phyloP scores from a whole-genome alignment of 37 sponge, comb jelly and placozoan species.

The Amphimedon queenslandica region DNA sequence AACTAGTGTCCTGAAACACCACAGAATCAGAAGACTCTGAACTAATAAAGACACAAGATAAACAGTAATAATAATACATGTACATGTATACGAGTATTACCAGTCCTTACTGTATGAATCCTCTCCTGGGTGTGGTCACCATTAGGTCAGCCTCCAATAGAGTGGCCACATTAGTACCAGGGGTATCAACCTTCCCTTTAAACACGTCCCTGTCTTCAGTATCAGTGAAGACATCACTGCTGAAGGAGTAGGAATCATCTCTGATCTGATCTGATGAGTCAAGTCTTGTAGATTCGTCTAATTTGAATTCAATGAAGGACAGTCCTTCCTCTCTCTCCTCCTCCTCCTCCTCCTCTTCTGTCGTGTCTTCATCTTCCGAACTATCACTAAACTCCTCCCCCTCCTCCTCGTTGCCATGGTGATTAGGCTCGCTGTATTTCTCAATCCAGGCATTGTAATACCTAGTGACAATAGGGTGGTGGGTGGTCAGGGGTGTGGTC shows the following conservation, averaged over 20 bases:
- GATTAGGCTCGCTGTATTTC: conserved; percentile 14
- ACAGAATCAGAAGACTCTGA: conserved; percentile 50
- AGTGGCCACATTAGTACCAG: neutral
- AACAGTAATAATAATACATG: neutral
- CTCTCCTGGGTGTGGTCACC: conserved; percentile 3
- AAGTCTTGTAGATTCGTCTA: conserved; percentile 29
- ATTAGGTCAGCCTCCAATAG: conserved; percentile 9
- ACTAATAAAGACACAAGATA: conserved; percentile 3
- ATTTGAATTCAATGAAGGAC: conserved; percentile 20
- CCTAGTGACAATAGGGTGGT: conserved; percentile 14
- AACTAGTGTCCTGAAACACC: conserved; percentile 32
- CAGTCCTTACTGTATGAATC: conserved; percentile 21
- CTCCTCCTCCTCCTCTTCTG: conserved; percentile 5
- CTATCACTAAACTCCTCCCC: neutral
- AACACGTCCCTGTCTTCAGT: no score
- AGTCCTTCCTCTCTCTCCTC: conserved; percentile 11
- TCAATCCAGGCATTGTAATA: conserved; percentile 95
- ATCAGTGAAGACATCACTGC: no score
- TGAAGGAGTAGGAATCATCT: no score
- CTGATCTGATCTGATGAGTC: no score
- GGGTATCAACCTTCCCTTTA: no score
- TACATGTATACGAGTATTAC: neutral
- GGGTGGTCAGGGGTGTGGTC: neutral
- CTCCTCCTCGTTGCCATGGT: neutral
- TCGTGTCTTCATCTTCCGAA: neutral